A percentile compares a stretch with the other conserved stretches of the same genome.
Conservation (phyloP, 2,888 invertebrate genomes). For the Julus scanicus region DNA sequence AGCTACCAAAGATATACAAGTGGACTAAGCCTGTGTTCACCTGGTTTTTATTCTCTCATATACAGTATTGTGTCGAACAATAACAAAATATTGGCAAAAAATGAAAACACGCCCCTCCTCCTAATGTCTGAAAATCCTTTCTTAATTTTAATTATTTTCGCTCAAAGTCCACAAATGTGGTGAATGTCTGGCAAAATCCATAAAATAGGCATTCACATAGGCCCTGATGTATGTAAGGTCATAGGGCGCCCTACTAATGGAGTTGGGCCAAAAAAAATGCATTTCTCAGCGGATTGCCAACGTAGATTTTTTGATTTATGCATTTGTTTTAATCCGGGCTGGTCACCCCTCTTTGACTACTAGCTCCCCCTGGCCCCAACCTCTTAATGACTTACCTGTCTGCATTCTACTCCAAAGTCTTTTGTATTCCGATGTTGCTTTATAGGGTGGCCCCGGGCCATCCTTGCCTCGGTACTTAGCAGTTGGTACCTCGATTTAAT, state of each 20-base stretch:
- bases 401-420: background rate
- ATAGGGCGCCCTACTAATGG: constrained; percentile 12
- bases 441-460: constrained; percentile 1
- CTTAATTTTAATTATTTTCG: too few species aligned
- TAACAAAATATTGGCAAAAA: too few species aligned
- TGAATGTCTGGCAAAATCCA: too few species aligned
- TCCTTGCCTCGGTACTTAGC: constrained; percentile 9
- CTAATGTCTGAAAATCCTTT: too few species aligned
- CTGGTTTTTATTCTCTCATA: too few species aligned
- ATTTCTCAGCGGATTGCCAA: background rate
- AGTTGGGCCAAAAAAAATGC: background rate
- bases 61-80: too few species aligned
- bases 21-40: too few species aligned
- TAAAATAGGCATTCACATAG: too few species aligned
- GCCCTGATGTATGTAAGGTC: background rate
- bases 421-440: constrained; percentile 36
- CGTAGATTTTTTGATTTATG: background rate
- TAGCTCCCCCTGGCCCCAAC: constrained; percentile 32
- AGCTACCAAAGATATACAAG: too few species aligned
- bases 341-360: background rate
- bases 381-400: constrained; percentile 47
- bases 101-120: too few species aligned
- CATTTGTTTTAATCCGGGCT: background rate
- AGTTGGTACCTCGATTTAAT: constrained; percentile 14
- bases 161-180: too few species aligned